These are phyloP conservation scores for Protonemura montana DNA, from an alignment of 2,888 invertebrate genomes.

Conservation along the genomic window DNA sequence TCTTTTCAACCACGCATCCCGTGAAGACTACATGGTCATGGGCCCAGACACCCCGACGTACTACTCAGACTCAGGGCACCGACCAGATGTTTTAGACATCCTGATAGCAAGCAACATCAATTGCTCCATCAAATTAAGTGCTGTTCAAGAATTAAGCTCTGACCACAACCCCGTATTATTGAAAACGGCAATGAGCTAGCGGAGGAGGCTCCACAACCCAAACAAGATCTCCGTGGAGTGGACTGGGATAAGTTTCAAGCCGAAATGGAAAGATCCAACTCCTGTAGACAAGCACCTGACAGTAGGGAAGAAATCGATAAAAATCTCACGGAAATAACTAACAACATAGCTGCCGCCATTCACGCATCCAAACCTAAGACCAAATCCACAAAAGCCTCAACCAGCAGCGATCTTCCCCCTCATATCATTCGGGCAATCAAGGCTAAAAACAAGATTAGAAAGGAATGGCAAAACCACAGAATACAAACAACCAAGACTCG, in stretches of 20 bases:
- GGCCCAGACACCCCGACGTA: neutral
- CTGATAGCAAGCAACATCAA: neutral
- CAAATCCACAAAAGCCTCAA: neutral
- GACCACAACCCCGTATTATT: conserved; percentile 15
- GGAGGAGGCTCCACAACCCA: neutral
- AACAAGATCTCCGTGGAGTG: neutral
- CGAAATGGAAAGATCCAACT: neutral
- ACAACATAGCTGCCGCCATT: neutral
- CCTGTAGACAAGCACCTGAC: neutral
- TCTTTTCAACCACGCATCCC: neutral
- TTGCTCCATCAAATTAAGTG: neutral
- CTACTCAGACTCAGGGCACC: neutral
- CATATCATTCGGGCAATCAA: neutral
- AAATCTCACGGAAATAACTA: too few species aligned
- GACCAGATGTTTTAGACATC: neutral
- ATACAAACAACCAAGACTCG: too few species aligned
- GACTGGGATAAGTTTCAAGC: neutral
- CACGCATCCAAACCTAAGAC: neutral
- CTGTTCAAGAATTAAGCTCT: neutral
- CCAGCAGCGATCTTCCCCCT: neutral
- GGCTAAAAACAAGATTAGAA: neutral
- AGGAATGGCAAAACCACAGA: neutral
- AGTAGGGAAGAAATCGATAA: too few species aligned
- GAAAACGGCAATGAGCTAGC: neutral
- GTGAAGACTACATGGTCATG: neutral